These are phyloP conservation scores for Tineola bisselliella DNA, from an alignment of 2,888 invertebrate species.

Conservation along the genomic window DNA sequence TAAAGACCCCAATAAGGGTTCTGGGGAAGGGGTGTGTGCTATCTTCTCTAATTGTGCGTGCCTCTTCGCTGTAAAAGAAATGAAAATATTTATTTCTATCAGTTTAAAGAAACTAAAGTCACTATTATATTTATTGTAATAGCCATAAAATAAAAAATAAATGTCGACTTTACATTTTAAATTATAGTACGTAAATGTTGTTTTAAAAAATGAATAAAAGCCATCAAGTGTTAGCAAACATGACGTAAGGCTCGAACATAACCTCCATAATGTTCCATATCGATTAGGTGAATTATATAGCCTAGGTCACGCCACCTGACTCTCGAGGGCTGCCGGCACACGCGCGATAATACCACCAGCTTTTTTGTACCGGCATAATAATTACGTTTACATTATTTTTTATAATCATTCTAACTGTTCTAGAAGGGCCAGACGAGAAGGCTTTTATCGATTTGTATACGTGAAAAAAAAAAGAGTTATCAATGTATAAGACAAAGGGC, in stretches of 20 bases:
- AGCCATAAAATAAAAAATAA: too few relatives aligned
- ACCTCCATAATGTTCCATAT: conserved; percentile 34
- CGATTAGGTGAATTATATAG: conserved; percentile 46
- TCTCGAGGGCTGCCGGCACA: background rate
- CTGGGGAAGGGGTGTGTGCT: conserved; percentile 49
- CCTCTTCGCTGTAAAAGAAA: conserved; percentile 47
- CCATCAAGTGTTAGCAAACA: conserved; percentile 30
- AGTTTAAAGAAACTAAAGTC: background rate
- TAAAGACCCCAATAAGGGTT: conserved; percentile 28
- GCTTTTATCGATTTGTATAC: too few relatives aligned
- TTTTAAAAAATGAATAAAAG: background rate
- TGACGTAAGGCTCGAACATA: conserved; percentile 45
- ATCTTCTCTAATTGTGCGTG: conserved; percentile 46
- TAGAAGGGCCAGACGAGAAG: too few relatives aligned
- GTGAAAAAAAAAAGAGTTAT: too few relatives aligned
- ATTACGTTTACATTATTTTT: too few relatives aligned
- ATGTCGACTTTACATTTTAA: too few relatives aligned
- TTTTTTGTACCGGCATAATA: background rate
- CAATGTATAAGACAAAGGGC: too few relatives aligned
- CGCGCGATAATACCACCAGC: background rate
- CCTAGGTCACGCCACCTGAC: conserved; percentile 43
- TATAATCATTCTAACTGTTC: too few relatives aligned
- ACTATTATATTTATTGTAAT: too few relatives aligned
- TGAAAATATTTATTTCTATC: background rate
- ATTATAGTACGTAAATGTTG: background rate